phyloP scores from a whole-genome alignment of 2,888 invertebrate genomes.

The Drosophila nigritarsus region DNA sequence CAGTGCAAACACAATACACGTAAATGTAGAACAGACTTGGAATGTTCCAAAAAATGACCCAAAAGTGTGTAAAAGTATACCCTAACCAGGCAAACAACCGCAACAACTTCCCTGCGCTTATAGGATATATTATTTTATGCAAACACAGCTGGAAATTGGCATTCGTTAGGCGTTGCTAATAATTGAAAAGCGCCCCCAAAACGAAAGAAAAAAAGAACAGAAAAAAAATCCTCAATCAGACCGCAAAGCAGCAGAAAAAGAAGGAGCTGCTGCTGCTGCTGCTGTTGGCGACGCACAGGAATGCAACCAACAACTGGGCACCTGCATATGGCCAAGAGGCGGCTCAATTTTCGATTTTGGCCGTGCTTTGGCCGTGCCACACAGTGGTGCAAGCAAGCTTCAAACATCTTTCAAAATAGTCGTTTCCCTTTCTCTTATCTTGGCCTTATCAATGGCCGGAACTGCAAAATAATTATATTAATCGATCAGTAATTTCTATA shows the following conservation, averaged over 20 bases:
- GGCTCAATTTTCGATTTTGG: conserved; percentile 13
- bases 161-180: conserved; percentile 78
- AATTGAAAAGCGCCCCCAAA: conserved; percentile 68
- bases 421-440: conserved; percentile 11
- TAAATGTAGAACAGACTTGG: conserved; percentile 70
- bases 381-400: conserved; percentile 30
- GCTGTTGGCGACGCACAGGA: conserved; percentile 65
- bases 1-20: conserved; percentile 60
- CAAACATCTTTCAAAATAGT: not conserved
- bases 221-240: conserved; percentile 50
- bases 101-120: conserved; percentile 68
- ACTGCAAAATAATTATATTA: not conserved
- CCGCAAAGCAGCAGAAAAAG: conserved; percentile 48
- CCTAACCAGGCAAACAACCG: conserved; percentile 40
- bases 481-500: no score
- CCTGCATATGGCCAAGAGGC: conserved; percentile 53
- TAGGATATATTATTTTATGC: conserved; percentile 60
- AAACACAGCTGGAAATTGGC: conserved; percentile 68
- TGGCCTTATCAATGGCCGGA: not conserved
- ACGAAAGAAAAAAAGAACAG: conserved; percentile 27
- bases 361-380: conserved; percentile 1
- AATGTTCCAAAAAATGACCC: conserved; percentile 23
- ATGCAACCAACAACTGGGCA: conserved; percentile 54
- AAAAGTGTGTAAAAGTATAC: not conserved
- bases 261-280: conserved; percentile 26